phyloP scores from a whole-genome alignment of 2,888 invertebrate genomes.

The Erebia ligea region DNA sequence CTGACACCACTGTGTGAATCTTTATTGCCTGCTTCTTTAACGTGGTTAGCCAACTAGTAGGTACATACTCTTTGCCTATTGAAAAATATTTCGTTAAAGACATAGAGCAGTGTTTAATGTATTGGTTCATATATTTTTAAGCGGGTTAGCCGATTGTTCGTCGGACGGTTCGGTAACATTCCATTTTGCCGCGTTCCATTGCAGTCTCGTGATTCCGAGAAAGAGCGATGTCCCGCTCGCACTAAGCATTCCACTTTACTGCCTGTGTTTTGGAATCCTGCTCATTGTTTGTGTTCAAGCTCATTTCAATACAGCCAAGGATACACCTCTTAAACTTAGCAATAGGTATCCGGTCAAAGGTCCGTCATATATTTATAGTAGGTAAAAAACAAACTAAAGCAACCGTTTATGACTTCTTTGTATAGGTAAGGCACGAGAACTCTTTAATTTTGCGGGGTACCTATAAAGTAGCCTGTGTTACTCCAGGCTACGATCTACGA shows the following conservation, averaged over 20 bases:
- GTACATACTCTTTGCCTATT: background rate
- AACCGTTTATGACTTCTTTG: too few relatives aligned
- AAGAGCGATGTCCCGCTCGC: conserved; percentile 75
- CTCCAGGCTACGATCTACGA: too few relatives aligned
- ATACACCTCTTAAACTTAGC: conserved; percentile 55
- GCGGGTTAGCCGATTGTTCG: conserved; percentile 49
- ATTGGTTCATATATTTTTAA: conserved; percentile 42
- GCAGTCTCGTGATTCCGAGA: conserved; percentile 75
- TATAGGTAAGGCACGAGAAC: too few relatives aligned
- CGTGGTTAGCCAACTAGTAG: too few relatives aligned
- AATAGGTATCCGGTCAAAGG: conserved; percentile 62
- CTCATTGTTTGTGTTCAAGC: conserved; percentile 73
- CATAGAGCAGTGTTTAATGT: conserved; percentile 24
- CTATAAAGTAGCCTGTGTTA: too few relatives aligned
- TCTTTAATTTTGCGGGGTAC: too few relatives aligned
- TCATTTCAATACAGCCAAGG: conserved; percentile 70
- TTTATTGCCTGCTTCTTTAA: too few relatives aligned
- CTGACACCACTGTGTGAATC: too few relatives aligned
- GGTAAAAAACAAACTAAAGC: background rate
- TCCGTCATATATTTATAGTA: conserved; percentile 42
- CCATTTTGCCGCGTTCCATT: conserved; percentile 73
- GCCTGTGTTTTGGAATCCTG: conserved; percentile 75
- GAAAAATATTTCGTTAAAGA: conserved; percentile 18
- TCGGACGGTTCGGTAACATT: conserved; percentile 67
- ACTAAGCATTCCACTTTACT: conserved; percentile 71